Base-by-base conservation (phyloP, 2,888 invertebrate species). In the Sthenelais limicola region DNA sequence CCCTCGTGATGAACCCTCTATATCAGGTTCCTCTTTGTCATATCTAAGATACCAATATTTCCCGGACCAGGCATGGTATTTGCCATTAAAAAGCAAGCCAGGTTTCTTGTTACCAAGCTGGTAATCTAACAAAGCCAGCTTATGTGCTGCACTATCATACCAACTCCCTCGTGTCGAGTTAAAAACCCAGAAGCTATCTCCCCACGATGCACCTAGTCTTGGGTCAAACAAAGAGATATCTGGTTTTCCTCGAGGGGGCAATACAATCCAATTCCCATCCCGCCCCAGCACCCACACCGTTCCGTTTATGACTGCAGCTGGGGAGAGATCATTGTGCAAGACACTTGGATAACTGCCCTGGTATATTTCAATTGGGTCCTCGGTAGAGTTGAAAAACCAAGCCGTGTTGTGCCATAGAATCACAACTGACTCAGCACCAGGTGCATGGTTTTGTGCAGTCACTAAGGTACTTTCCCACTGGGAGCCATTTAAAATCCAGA, bases 181-280 rank as follows among this genome's bases (percentile, higher is more conserved):
- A 38, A 38, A 62, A 5, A 62, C 28, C 62, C 62, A 62, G 26
- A 62, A 35, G 15, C 12, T 15, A 15, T 62, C n/a, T 24, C 24
- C n/a, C 62, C 62, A 62, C 18, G 62, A 62, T 18, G 62, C 62
- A 2, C 62, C 35, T 21, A 62, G 62, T n/a, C 21, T n/a, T 24
- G 35, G 62, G 43, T 62, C 38, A 62, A 62, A 62, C 1, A 62
- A 56, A 35, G 56, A 56, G 56, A 35, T 24, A 12, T 26, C n/a
- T 62, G 18, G n/a, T n/a, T n/a, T n/a, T n/a, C n/a, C n/a, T n/a
- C n/a, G n/a, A n/a, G n/a, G n/a, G n/a, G n/a, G n/a, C n/a, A n/a
- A n/a, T 15, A 38, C 18, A 15, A 62, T 28, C 62, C 62, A 62
- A 21, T 62, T 21, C 3, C 62, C 62, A 1, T 62, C 38, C 12